Percentiles rank a stretch among this genome's conserved stretches.
Evolutionary conservation across 1,140 invertebrate genomes (phyloP).

Genomic region (Mactra quadrangularis): DNA sequence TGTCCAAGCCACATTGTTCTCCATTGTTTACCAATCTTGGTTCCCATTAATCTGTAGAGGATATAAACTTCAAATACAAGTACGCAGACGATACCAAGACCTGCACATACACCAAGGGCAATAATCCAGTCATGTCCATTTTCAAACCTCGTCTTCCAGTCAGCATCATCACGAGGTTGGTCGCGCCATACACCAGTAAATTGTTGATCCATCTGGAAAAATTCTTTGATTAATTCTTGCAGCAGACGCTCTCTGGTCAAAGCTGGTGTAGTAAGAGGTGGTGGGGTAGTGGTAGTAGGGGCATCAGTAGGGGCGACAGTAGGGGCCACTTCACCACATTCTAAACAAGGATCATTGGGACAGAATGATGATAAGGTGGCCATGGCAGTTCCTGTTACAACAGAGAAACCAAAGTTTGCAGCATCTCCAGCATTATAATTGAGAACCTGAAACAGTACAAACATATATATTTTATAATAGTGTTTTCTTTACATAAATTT

Average conservation of each 20-base stretch:
- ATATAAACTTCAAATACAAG: constrained; percentile 94
- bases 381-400: background rate
- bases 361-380: constrained; percentile 49
- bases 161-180: constrained; percentile 31
- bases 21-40: constrained; percentile 91
- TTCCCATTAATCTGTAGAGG: constrained; percentile 93
- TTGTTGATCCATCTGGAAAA: constrained; percentile 64
- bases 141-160: constrained; percentile 73
- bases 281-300: constrained; percentile 42
- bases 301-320: constrained; percentile 8
- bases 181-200: constrained; percentile 71
- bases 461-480: background rate
- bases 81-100: constrained; percentile 91
- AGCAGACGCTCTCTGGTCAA: constrained; percentile 27
- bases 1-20: constrained; percentile 92
- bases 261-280: background rate
- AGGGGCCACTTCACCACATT: constrained; percentile 61
- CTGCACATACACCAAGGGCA: constrained; percentile 91
- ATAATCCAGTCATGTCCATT: constrained; percentile 91
- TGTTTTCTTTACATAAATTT: too few species aligned
- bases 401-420: background rate
- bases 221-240: background rate
- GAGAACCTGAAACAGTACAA: constrained; percentile 32
- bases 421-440: background rate
- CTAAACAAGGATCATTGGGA: constrained; percentile 64